Percentiles rank a stretch among this genome's conserved stretches.
phyloP scores from a whole-genome alignment of 2,888 invertebrate genomes.

The Biston betularia region DNA sequence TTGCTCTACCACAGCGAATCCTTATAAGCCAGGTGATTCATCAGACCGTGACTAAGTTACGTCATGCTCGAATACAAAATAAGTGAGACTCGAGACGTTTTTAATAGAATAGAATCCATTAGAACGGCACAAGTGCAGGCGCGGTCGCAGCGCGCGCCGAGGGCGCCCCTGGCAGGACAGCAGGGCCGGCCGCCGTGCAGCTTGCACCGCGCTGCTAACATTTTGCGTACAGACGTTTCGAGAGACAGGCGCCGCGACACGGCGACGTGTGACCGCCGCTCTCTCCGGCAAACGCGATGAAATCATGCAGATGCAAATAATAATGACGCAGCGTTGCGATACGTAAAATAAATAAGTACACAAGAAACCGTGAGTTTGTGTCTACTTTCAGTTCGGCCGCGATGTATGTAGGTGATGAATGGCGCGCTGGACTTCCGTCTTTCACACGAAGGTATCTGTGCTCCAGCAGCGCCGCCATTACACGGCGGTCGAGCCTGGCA shows the following conservation, averaged over 20 bases:
- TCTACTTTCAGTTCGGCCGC: not conserved
- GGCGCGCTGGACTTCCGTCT: not conserved
- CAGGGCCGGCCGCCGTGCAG: constrained; percentile 53
- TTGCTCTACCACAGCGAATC: constrained; percentile 32
- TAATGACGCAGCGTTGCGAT: constrained; percentile 23
- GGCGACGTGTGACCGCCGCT: constrained; percentile 7
- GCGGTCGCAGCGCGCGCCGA: not conserved
- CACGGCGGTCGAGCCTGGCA: too few relatives aligned
- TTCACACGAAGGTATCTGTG: too few relatives aligned
- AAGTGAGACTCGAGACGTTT: constrained; percentile 25
- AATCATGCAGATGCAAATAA: constrained; percentile 51
- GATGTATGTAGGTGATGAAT: not conserved
- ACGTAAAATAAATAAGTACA: constrained; percentile 11
- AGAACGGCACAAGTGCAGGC: constrained; percentile 4
- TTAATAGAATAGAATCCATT: constrained; percentile 24
- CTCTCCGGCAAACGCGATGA: constrained; percentile 40
- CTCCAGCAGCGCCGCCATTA: too few relatives aligned
- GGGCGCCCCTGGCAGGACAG: constrained; percentile 45
- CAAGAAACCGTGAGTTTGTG: not conserved
- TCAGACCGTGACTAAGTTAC: constrained; percentile 39
- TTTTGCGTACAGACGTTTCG: constrained; percentile 12
- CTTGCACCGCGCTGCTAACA: constrained; percentile 39
- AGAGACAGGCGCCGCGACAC: not conserved
- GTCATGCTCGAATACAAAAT: constrained; percentile 30
- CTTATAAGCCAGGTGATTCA: constrained; percentile 40